Evolutionary conservation across 2,113 vertebrate species (phyloP), one percentile per base, ranked within the genome.

Genomic region (Tupaia chinensis): DNA sequence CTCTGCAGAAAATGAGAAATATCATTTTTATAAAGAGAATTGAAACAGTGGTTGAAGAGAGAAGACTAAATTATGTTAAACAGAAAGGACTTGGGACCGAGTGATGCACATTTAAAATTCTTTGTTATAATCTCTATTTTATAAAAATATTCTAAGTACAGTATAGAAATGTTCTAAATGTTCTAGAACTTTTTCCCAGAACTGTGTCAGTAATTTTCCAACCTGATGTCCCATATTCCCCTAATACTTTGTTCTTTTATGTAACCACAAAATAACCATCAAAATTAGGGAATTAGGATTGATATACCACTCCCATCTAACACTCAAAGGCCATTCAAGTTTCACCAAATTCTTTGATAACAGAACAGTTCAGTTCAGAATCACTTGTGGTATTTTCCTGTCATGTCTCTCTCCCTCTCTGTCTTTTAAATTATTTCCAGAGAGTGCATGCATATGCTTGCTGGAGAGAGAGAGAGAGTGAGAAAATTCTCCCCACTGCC

Each of bases 61-160:
- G 91, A 79, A 87, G 93, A 73, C 66, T 93, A 95, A 92, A 90
- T 97, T 90, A 94, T 95, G 93, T 83, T 91, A 80, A 92, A 82
- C 32, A 88, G 91, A 86, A 89, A 97, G 69, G 54, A 94, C 60
- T 86, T 90, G 86, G 87, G 72, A 94, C 89, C n/a, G 93, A 97
- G 96, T 91, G 34, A 79, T 44, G 66, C 19, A 22, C 6, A 44
- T 19, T 87, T 25, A 53, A 74, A 80, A 25, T 25, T 54, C 77
- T 72, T 85, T 91, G 22, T 70, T 94, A 93, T 83, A 29, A 68
- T 68, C 20, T 86, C 7, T 66, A 83, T 44, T 89, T 76, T 87
- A 63, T 9, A 73, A 44, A 89, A 74, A 86, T 60, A 44, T 87
- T 89, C 29, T 54, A 94, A 73, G 27, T 78, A 90, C 11, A 85